Conservation (phyloP, 1,140 invertebrate genomes). For the Mamestra configurata region DNA sequence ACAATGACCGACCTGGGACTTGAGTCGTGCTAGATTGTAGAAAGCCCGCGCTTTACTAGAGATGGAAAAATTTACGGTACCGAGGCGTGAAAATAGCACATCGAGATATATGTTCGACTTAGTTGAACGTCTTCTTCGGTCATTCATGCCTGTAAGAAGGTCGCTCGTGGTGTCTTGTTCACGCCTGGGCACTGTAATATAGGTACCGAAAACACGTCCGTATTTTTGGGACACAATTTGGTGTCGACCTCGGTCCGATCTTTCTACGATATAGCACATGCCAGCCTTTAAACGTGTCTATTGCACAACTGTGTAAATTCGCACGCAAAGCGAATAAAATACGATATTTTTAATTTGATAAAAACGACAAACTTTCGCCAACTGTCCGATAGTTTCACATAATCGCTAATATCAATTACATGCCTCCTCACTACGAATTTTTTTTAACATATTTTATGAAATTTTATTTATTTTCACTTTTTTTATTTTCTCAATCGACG, state of each 20-base stretch:
- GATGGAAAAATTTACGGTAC: too few relatives aligned
- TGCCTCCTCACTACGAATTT: conserved; percentile 50
- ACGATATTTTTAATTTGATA: conserved; percentile 49
- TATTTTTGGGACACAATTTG: neutral
- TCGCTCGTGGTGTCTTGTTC: too few relatives aligned
- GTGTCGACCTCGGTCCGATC: neutral
- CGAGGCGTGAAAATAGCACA: too few relatives aligned
- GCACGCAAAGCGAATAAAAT: conserved; percentile 60
- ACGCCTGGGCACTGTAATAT: too few relatives aligned
- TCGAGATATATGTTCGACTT: too few relatives aligned
- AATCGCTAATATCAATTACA: conserved; percentile 54
- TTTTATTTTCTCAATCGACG: conserved; percentile 39
- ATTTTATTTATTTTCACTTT: conserved; percentile 49
- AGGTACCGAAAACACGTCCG: too few relatives aligned
- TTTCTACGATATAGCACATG: conserved; percentile 13
- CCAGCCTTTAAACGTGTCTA: conserved; percentile 21
- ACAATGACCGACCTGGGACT: conserved; percentile 24
- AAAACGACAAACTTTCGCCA: conserved; percentile 54
- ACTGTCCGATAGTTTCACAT: conserved; percentile 44
- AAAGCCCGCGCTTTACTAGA: neutral
- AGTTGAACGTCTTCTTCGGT: too few relatives aligned
- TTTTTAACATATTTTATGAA: conserved; percentile 39
- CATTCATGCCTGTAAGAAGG: too few relatives aligned
- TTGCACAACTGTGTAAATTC: conserved; percentile 44
- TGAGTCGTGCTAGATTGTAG: neutral